Percentiles rank a stretch among this genome's conserved stretches.
Conservation (phyloP, 2,888 invertebrate species). For the Alloscopus bannaensis region DNA sequence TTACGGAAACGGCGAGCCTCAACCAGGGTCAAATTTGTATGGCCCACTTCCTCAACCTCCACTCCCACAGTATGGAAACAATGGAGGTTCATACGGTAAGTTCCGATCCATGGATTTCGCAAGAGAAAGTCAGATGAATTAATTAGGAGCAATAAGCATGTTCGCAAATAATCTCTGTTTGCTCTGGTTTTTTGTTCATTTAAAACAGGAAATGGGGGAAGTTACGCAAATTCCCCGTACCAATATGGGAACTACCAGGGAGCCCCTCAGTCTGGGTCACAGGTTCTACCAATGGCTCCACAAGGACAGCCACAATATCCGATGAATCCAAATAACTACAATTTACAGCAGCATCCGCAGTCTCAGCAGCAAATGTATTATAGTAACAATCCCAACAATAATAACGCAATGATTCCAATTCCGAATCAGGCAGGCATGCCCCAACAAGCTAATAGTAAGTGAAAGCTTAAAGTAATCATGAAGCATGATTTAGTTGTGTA, state of each 20-base stretch:
- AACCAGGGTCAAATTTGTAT: constrained; percentile 22
- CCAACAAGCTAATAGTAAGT: constrained; percentile 40
- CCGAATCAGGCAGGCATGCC: constrained; percentile 6
- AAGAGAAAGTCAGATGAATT: too few species aligned
- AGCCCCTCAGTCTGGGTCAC: constrained; percentile 37
- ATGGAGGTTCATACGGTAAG: constrained; percentile 28
- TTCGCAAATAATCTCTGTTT: too few species aligned
- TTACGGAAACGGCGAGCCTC: constrained; percentile 45
- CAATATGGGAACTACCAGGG: constrained; percentile 47
- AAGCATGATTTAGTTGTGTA: too few species aligned
- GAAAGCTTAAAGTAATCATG: too few species aligned
- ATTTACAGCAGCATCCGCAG: constrained; percentile 3
- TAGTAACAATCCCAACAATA: constrained; percentile 32
- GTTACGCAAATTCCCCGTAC: constrained; percentile 47
- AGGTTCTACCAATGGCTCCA: constrained; percentile 31
- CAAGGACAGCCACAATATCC: constrained; percentile 46
- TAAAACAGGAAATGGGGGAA: constrained; percentile 17
- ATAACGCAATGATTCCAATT: constrained; percentile 33
- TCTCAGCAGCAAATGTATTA: constrained; percentile 56
- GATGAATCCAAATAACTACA: constrained; percentile 25
- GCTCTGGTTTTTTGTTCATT: not conserved
- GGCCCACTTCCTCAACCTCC: constrained; percentile 34
- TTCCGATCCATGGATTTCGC: too few species aligned
- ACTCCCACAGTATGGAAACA: constrained; percentile 26
- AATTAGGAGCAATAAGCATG: too few species aligned